Evolutionary conservation across 2,888 invertebrate genomes (phyloP).

Genomic region (Drosophila colorata): DNA sequence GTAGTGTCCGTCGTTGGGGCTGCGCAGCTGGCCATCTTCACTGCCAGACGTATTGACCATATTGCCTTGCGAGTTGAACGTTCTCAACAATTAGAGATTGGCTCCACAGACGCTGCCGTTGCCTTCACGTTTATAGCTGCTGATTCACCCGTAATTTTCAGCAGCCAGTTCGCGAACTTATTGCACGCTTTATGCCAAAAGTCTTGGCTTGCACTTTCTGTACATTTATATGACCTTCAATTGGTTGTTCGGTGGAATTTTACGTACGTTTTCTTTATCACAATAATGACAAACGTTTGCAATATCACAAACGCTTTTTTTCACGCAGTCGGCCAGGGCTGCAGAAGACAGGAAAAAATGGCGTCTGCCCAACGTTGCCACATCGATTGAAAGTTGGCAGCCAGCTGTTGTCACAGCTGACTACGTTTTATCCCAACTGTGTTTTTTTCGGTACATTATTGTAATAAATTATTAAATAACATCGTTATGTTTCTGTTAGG

Average conservation of each 20-base stretch:
- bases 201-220: constrained; percentile 29
- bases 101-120: constrained; percentile 28
- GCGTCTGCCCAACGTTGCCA: constrained; percentile 62
- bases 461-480: constrained; percentile 12
- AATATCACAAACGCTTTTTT: constrained; percentile 66
- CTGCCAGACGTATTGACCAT: constrained; percentile 86
- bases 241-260: constrained; percentile 60
- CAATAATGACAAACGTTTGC: constrained; percentile 64
- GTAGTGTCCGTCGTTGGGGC: constrained; percentile 87
- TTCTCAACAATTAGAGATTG: constrained; percentile 23
- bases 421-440: constrained; percentile 14
- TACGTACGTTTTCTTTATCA: constrained; percentile 32
- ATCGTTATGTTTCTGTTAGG: constrained; percentile 24
- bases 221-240: constrained; percentile 56
- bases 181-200: constrained; percentile 33
- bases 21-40: constrained; percentile 94
- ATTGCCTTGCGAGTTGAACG: constrained; percentile 27
- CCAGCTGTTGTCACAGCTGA: constrained; percentile 65
- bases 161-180: constrained; percentile 24
- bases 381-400: constrained; percentile 1
- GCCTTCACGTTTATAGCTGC: constrained; percentile 29
- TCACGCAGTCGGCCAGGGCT: constrained; percentile 55
- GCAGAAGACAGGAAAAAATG: constrained; percentile 64
- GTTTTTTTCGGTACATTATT: not conserved
- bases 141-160: constrained; percentile 48